Percentiles rank a stretch among this genome's conserved stretches.
These are phyloP conservation scores for Chelidonichthys spinosus DNA, from an alignment of 2,797 vertebrate species.

Conservation along the genomic window DNA sequence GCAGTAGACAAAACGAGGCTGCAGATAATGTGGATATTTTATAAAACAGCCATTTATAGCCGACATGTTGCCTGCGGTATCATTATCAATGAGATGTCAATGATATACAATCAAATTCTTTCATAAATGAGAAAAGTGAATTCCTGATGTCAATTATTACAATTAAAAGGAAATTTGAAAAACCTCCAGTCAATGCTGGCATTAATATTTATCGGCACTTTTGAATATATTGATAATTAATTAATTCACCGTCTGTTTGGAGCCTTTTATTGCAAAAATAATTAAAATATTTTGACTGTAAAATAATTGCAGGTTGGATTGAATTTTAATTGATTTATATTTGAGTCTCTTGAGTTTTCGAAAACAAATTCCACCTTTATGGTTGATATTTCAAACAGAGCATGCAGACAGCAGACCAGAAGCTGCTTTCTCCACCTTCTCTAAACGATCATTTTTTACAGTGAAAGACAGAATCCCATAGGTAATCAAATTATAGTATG, in stretches of 20 bases:
- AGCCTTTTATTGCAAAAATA: constrained; percentile 20
- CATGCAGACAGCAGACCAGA: background rate
- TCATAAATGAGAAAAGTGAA: no score
- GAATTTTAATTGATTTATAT: background rate
- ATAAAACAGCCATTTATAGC: background rate
- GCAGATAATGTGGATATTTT: background rate
- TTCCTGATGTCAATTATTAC: background rate
- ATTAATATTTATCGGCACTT: background rate
- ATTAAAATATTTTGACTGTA: background rate
- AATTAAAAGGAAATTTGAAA: background rate
- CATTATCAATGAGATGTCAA: background rate
- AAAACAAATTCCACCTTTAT: background rate
- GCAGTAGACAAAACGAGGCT: background rate
- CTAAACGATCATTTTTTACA: constrained; percentile 4
- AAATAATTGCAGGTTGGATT: background rate
- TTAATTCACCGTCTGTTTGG: background rate
- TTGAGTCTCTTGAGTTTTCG: background rate
- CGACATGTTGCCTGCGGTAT: background rate
- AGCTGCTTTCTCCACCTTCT: background rate
- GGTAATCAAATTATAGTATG: background rate
- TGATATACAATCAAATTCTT: background rate
- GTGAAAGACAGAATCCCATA: background rate
- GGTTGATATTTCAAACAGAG: background rate
- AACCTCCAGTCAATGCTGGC: background rate
- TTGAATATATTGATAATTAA: background rate